Evolutionary conservation across 2,113 vertebrate species (phyloP).

Genomic region (Microcebus tavaratra): DNA sequence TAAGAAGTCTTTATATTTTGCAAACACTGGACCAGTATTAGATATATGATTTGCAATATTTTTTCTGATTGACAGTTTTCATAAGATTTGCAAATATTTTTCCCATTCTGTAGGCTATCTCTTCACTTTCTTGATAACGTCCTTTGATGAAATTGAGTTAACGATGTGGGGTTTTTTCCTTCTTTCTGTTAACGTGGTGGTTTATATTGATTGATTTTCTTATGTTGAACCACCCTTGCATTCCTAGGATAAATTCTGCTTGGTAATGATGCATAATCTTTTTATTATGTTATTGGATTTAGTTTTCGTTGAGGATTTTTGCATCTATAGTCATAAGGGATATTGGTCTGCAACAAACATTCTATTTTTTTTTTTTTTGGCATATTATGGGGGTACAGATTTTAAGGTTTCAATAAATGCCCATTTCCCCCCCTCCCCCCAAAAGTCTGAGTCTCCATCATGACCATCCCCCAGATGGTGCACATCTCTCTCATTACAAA

Average conservation of each 20-base stretch:
- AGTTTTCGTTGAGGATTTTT: not conserved
- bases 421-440: too few relatives aligned
- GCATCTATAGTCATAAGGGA: not conserved
- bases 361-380: too few relatives aligned
- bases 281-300: not conserved
- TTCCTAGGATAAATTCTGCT: constrained; percentile 2
- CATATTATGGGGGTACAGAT: too few relatives aligned
- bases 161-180: not conserved
- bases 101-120: not conserved
- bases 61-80: not conserved
- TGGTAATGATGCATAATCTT: not conserved
- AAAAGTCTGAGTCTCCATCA: too few relatives aligned
- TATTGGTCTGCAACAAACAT: not conserved
- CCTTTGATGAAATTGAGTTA: not conserved
- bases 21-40: not conserved
- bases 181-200: not conserved
- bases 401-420: too few relatives aligned
- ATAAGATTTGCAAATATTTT: not conserved
- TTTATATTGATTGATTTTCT: constrained; percentile 4
- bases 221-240: constrained; percentile 6
- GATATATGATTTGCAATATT: not conserved
- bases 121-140: not conserved
- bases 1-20: not conserved
- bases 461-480: too few relatives aligned
- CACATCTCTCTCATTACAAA: too few relatives aligned